Conservation (phyloP, 2,797 vertebrate genomes). For the Margarornis squamiger region DNA sequence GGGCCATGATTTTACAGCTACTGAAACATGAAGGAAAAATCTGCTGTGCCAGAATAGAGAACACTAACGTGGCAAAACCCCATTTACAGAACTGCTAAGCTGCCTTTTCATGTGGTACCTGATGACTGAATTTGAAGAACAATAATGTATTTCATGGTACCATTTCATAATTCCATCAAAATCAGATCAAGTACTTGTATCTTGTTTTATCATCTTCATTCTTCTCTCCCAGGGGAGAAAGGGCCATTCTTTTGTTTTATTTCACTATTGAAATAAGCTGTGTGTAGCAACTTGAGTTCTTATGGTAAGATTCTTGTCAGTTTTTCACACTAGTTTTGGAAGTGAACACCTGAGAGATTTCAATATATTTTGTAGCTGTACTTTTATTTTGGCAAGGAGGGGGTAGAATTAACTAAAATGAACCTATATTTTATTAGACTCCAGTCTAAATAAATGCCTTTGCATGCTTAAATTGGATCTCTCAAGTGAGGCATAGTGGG, state of each 20-base stretch:
- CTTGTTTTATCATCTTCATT: background rate
- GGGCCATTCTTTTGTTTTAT: background rate
- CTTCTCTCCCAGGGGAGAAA: background rate
- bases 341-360: background rate
- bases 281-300: background rate
- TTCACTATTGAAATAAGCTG: background rate
- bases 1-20: background rate
- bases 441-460: background rate
- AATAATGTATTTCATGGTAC: background rate
- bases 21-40: background rate
- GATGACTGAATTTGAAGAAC: background rate
- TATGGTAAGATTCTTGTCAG: background rate
- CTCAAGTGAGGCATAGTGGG: background rate
- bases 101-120: background rate
- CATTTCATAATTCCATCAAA: background rate
- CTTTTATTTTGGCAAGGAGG: too few species aligned
- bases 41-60: background rate
- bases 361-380: background rate
- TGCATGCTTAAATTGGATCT: background rate
- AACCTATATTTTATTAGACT: background rate
- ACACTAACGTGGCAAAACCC: background rate
- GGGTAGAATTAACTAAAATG: background rate
- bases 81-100: background rate
- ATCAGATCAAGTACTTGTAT: background rate
- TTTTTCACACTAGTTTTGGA: background rate